phyloP scores from a whole-genome alignment of 2,113 vertebrate species.

The Nipponia nippon region DNA sequence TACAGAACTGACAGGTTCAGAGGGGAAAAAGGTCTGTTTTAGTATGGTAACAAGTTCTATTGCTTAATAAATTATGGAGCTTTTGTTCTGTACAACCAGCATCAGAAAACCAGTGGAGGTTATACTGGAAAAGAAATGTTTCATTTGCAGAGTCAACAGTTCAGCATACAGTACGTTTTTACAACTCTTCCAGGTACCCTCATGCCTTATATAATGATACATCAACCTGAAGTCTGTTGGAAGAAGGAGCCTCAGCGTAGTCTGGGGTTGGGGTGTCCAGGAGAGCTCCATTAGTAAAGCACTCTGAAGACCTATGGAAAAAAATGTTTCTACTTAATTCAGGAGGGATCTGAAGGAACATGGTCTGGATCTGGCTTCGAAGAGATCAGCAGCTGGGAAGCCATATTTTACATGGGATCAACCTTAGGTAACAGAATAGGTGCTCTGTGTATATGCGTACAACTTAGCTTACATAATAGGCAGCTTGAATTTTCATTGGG shows the following conservation, averaged over 20 bases:
- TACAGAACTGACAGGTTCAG: background rate
- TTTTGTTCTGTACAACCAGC: background rate
- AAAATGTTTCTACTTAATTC: background rate
- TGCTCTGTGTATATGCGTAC: background rate
- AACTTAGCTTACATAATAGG: background rate
- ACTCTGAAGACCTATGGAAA: background rate
- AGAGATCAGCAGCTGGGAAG: background rate
- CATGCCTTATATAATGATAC: background rate
- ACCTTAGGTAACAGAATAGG: background rate
- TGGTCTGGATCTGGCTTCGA: background rate
- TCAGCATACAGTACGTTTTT: background rate
- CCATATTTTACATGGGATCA: background rate
- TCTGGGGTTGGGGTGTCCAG: background rate
- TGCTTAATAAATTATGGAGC: background rate
- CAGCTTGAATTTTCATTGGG: background rate
- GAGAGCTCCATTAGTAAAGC: background rate
- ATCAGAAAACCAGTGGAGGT: background rate
- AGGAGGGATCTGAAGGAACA: background rate
- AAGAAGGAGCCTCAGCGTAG: background rate
- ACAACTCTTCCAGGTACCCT: background rate
- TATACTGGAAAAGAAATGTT: background rate
- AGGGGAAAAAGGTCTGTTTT: background rate
- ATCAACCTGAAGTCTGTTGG: background rate
- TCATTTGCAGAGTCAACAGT: background rate
- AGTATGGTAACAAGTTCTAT: background rate